Base-by-base conservation (phyloP, 2,797 vertebrate genomes). In the Tadarida brasiliensis region DNA sequence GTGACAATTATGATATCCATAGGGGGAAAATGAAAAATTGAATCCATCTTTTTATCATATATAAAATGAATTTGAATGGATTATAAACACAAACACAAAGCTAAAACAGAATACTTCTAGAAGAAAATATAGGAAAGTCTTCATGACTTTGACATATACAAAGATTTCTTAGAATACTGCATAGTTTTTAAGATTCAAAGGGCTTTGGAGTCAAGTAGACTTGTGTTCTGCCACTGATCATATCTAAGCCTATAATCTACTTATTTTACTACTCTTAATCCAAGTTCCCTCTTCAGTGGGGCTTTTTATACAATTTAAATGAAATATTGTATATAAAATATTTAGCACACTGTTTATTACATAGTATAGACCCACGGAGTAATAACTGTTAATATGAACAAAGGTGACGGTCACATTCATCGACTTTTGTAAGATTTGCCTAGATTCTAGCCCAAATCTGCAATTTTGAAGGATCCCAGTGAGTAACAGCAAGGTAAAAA, bases 351-450 rank as follows among this genome's bases (percentile, higher is more conserved):
- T 89, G 17, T 28, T 22, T 35, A 56, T 59, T 76, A 11, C 8
- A 63, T 56, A 12, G 11, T 47, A 17, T 74, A 63, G 1, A 92
- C 51, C 30, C 57, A 87, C 7, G 22, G 90, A 93, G 65, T 51
- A 6, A 76, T 59, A 88, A 15, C 16, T 76, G 74, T 57, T 81
- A 76, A 51, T 33, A 24, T 63, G 93, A 87, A 49, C 28, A 63
- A 74, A 91, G 39, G 8, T 84, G 19, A 4, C 19, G n/a, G 33
- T 57, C 22, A 28, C 8, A 85, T 87, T 88, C 22, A 30, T 81
- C 30, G 49, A 28, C 24, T 85, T 86, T 56, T 33, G 7, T 92
- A 87, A 94, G 30, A 61, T 90, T 94, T 94, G 24, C 22, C 24
- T 65, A 28, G 33, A 73, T 33, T 80, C 56, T 83, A 92, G 35